Conservation (phyloP, 2,113 vertebrate species). For the Melierax canorus region DNA sequence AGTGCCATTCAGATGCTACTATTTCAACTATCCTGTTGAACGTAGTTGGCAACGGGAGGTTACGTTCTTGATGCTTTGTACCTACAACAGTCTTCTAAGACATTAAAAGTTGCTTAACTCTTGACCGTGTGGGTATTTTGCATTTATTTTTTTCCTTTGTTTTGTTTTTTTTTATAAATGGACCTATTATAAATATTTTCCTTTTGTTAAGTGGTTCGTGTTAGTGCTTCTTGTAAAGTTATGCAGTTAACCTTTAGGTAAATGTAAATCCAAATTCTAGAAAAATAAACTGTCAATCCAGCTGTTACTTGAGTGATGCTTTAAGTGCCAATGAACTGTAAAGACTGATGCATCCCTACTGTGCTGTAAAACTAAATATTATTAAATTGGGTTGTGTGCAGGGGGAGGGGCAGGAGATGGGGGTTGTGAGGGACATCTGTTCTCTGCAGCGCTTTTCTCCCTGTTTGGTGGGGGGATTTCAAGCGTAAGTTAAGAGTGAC, state of each 20-base stretch:
- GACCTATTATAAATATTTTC: background rate
- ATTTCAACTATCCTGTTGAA: background rate
- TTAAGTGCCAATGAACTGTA: constrained; percentile 52
- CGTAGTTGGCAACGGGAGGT: background rate
- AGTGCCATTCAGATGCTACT: background rate
- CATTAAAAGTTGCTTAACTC: background rate
- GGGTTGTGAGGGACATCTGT: constrained; percentile 45
- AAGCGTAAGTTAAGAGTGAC: background rate
- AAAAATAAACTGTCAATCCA: constrained; percentile 29
- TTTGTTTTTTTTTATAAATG: background rate
- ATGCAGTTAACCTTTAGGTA: background rate
- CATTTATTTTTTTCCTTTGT: background rate
- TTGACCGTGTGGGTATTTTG: background rate
- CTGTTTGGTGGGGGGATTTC: background rate
- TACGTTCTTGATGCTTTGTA: background rate
- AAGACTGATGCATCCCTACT: constrained; percentile 24
- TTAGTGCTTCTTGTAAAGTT: background rate
- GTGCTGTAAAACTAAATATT: constrained; percentile 22
- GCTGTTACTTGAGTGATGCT: constrained; percentile 39
- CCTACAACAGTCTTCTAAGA: background rate
- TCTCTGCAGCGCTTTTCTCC: background rate
- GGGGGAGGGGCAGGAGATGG: constrained; percentile 26
- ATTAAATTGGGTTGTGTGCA: background rate
- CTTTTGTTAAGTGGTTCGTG: background rate
- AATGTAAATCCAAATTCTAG: background rate